phyloP scores from a whole-genome alignment of 2,797 vertebrate species.

The Prunella strophiata region DNA sequence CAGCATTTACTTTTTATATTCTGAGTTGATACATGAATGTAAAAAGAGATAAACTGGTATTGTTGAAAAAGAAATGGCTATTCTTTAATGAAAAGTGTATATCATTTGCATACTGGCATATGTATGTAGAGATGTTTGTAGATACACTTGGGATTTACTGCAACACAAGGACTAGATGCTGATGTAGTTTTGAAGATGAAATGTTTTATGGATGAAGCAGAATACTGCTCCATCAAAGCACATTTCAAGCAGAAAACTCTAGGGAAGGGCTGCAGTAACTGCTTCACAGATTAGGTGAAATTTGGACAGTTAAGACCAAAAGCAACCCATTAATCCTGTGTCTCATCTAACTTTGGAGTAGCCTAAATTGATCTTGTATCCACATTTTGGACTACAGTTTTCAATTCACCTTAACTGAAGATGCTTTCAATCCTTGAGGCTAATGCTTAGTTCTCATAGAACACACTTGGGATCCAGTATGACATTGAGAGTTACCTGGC shows the following conservation, averaged over 20 bases:
- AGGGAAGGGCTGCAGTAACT: neutral
- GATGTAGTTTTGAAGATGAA: neutral
- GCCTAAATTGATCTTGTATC: neutral
- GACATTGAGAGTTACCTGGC: neutral
- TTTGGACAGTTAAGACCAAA: neutral
- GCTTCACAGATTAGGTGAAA: neutral
- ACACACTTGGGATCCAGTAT: neutral
- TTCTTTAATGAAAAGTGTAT: neutral
- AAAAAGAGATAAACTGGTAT: neutral
- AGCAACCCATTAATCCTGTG: neutral
- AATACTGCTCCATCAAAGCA: neutral
- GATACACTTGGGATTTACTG: neutral
- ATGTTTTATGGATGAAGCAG: conserved; percentile 23
- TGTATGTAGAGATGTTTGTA: neutral
- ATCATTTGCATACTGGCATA: neutral
- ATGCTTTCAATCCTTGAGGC: neutral
- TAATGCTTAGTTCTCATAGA: neutral
- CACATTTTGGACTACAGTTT: neutral
- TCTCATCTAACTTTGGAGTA: neutral
- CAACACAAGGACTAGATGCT: neutral
- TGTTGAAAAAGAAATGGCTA: neutral
- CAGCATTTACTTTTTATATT: conserved; percentile 21
- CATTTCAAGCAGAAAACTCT: neutral
- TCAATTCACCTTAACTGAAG: neutral
- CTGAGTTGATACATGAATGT: neutral